These are phyloP conservation scores for Samia ricini DNA, from an alignment of 1,140 invertebrate genomes.

Conservation along the genomic window DNA sequence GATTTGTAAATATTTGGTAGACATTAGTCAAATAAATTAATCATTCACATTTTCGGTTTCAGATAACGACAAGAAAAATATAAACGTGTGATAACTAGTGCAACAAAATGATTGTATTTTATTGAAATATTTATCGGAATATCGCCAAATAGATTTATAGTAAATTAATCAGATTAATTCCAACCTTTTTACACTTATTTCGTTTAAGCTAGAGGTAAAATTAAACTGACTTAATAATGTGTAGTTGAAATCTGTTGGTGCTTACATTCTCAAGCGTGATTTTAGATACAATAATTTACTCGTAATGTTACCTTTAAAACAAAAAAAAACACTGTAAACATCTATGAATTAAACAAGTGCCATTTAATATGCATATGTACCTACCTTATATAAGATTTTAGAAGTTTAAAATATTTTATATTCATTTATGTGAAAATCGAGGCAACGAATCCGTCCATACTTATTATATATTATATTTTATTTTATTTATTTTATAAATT, in stretches of 20 bases:
- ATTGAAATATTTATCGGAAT: background rate
- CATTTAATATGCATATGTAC: conserved; percentile 41
- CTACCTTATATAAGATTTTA: conserved; percentile 30
- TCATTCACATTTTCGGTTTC: background rate
- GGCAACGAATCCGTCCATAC: conserved; percentile 57
- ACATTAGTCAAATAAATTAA: too few species aligned
- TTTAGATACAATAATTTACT: background rate
- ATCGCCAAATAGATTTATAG: conserved; percentile 3
- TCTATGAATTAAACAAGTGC: conserved; percentile 27
- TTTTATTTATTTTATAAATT: conserved; percentile 21
- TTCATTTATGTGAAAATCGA: conserved; percentile 27
- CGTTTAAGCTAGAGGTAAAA: background rate
- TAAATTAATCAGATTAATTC: too few species aligned
- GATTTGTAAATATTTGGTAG: too few species aligned
- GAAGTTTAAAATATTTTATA: conserved; percentile 12
- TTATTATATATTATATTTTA: conserved; percentile 21
- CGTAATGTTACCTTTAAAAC: background rate
- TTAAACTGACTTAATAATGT: background rate
- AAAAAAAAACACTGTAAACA: background rate
- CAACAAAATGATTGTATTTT: background rate
- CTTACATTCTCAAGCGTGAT: background rate
- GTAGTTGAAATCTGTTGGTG: background rate
- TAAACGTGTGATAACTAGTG: conserved; percentile 1
- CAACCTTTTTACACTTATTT: background rate
- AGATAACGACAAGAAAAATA: background rate